phyloP scores from a whole-genome alignment of 2,888 invertebrate genomes.

The Nomada fabriciana region DNA sequence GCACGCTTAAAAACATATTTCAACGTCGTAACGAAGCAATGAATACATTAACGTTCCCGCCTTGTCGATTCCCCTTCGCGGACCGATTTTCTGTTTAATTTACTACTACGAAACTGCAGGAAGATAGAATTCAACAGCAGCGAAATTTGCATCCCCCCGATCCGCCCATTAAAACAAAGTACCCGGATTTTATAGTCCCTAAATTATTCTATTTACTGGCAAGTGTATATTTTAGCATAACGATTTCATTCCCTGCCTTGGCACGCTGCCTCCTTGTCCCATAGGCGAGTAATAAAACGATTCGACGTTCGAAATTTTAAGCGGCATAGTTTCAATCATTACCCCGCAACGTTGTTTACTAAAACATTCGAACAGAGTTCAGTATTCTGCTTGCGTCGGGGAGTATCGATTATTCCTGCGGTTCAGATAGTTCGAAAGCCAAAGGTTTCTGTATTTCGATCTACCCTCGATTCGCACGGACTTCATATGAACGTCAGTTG shows the following conservation, averaged over 20 bases:
- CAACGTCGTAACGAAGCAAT: conserved; percentile 45
- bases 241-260: neutral
- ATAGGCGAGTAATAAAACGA: too few species aligned
- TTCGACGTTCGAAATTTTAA: neutral
- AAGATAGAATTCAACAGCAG: neutral
- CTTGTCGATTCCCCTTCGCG: conserved; percentile 22
- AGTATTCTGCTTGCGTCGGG: neutral
- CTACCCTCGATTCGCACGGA: neutral
- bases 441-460: neutral
- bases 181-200: conserved; percentile 9
- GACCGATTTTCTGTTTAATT: conserved; percentile 31
- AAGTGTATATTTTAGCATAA: neutral
- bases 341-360: neutral
- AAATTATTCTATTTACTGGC: conserved; percentile 12
- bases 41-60: conserved; percentile 50
- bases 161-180: conserved; percentile 19
- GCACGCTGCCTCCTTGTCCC: neutral
- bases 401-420: conserved; percentile 5
- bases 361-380: neutral
- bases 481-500: neutral
- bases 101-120: neutral
- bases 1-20: conserved; percentile 37
- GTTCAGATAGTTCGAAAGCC: conserved; percentile 7
- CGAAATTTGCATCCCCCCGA: conserved; percentile 10
- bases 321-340: neutral